Evolutionary conservation across 2,797 vertebrate genomes (phyloP), one percentile per base, ranked within the genome.

Genomic region (Peromyscus melanophrys): DNA sequence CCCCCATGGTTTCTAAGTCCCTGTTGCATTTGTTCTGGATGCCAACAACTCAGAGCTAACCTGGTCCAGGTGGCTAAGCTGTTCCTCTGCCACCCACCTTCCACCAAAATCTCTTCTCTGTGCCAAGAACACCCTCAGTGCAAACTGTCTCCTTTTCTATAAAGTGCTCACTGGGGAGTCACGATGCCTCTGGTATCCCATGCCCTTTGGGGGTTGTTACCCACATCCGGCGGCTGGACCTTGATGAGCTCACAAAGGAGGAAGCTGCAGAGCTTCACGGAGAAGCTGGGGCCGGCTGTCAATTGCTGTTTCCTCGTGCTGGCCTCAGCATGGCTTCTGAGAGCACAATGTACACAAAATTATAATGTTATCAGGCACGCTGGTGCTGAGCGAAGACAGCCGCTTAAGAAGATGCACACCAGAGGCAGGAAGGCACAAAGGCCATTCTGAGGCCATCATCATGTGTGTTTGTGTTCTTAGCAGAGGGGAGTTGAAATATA

Each of bases 261-360:
- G 95, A 93, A 97, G 90, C 46, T 65, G 90, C 31, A n/a, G 86
- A 78, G 98, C 96, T 97, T 96, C 85, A 93, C 90, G 73, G 97
- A 97, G 97, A 97, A 97, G 95, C 90, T 92, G 37, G 86, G 75
- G 40, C 94, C 63, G 88, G 96, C 98, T 97, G 98, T 97, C 97
- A 98, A 97, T 97, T 97, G 91, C 97, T 80, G 93, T 97, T 98
- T 96, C 97, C 95, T 97, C 37, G 21, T 0, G 31, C 97, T 97
- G 89, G 95, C 97, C 98, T 98, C 98, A 98, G 98, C 95, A 61
- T 93, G 98, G 97, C 97, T 98, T 98, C 97, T 25, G 97, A 98
- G 97, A 98, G 98, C 97, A 98, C 97, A 98, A 96, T 98, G 98
- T 98, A 98, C 98, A 99, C 98, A 98, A 98, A 98, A 98, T 99